Percentiles rank a stretch among this genome's conserved stretches.
phyloP scores from a whole-genome alignment of 2,888 invertebrate genomes.

The Brachycybe producta region DNA sequence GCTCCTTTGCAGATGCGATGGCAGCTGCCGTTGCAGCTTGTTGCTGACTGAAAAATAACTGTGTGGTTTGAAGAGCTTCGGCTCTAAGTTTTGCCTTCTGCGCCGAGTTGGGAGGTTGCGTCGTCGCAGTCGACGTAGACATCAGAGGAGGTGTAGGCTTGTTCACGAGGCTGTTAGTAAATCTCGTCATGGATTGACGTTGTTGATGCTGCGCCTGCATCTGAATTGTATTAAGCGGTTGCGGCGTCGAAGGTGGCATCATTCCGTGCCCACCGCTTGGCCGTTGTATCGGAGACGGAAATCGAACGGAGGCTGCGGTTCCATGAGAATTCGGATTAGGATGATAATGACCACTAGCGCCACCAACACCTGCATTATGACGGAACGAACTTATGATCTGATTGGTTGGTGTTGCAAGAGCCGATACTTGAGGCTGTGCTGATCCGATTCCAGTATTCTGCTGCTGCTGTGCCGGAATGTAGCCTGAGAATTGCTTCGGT shows the following conservation, averaged over 20 bases:
- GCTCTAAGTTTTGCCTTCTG: constrained; percentile 26
- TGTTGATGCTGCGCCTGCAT: neutral
- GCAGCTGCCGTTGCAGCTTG: neutral
- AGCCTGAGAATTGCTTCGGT: neutral
- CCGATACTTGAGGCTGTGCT: neutral
- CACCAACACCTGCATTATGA: neutral
- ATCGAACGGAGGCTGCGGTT: constrained; percentile 29
- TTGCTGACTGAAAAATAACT: constrained; percentile 24
- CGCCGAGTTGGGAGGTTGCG: constrained; percentile 23
- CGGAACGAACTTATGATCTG: constrained; percentile 8
- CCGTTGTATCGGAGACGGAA: constrained; percentile 46
- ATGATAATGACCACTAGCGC: neutral
- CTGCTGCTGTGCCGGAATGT: neutral
- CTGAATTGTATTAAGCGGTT: neutral
- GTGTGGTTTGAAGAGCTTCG: constrained; percentile 25
- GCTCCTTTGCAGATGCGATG: neutral
- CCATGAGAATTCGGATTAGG: neutral
- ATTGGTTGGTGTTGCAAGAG: neutral
- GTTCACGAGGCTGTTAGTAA: neutral
- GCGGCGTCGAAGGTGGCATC: neutral
- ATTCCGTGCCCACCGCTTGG: constrained; percentile 10
- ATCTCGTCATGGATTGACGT: neutral
- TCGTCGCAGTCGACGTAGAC: neutral
- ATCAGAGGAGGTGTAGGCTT: neutral
- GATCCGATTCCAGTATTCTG: neutral